phyloP scores from a whole-genome alignment of 2,113 vertebrate genomes.

The Dasyurus viverrinus region DNA sequence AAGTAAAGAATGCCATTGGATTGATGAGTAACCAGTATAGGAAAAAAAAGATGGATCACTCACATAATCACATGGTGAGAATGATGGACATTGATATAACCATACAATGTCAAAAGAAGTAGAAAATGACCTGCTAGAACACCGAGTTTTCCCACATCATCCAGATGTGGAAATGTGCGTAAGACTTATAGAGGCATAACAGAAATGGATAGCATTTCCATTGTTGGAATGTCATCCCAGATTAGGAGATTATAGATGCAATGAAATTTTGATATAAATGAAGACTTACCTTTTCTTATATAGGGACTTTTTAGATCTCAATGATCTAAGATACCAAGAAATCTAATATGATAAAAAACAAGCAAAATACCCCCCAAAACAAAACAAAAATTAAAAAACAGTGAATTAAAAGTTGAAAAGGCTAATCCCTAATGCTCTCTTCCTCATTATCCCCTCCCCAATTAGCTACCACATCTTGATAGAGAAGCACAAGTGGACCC shows the following conservation, averaged over 20 bases:
- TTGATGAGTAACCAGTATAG: background rate
- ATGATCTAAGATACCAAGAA: background rate
- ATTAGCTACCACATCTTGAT: background rate
- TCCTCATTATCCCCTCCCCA: background rate
- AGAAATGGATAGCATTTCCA: background rate
- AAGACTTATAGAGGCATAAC: background rate
- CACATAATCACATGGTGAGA: background rate
- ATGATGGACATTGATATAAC: background rate
- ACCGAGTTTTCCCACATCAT: background rate
- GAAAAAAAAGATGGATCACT: background rate
- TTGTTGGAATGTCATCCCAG: background rate
- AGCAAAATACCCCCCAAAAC: too few species aligned
- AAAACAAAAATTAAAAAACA: background rate
- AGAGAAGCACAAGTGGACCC: background rate
- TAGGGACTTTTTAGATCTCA: background rate
- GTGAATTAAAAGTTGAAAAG: background rate
- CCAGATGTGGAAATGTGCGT: background rate
- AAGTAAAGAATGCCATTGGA: background rate
- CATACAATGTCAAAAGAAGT: background rate
- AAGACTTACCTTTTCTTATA: background rate
- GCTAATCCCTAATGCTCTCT: background rate
- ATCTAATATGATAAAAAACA: background rate
- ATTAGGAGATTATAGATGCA: background rate
- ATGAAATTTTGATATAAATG: background rate
- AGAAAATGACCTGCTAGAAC: background rate